These are phyloP conservation scores for Aradus depressus DNA, from an alignment of 2,888 invertebrate genomes.

Conservation along the genomic window DNA sequence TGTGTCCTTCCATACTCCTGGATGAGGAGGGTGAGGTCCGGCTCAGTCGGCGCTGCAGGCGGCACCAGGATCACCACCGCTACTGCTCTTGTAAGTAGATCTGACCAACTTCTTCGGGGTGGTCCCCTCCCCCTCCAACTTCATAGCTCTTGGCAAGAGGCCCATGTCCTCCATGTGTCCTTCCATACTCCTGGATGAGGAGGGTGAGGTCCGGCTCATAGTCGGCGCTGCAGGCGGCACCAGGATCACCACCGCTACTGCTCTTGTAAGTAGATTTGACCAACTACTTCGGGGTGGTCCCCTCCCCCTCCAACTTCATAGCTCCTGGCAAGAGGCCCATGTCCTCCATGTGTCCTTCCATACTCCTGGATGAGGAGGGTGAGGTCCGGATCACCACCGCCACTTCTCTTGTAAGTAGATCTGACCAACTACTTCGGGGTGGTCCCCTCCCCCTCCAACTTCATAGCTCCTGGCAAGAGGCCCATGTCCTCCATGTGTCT, in stretches of 20 bases:
- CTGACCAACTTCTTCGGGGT: conserved; percentile 60
- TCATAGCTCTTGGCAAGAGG: conserved; percentile 64
- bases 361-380: conserved; percentile 52
- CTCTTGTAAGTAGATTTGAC: conserved; percentile 34
- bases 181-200: conserved; percentile 56
- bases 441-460: conserved; percentile 69
- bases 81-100: conserved; percentile 35
- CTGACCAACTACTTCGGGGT: conserved; percentile 56
- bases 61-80: conserved; percentile 45
- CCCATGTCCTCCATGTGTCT: conserved; percentile 83
- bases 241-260: conserved; percentile 42
- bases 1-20: conserved; percentile 70
- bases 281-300: conserved; percentile 60
- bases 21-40: conserved; percentile 40
- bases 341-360: conserved; percentile 77
- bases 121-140: conserved; percentile 69
- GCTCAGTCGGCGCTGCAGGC: conserved; percentile 44
- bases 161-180: conserved; percentile 83
- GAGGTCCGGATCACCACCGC: background rate
- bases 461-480: conserved; percentile 64
- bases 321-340: conserved; percentile 67
- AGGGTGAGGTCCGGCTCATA: conserved; percentile 38
- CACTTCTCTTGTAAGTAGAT: background rate
- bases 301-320: conserved; percentile 71
- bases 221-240: conserved; percentile 46